Evolutionary conservation across 2,888 invertebrate species (phyloP).

Genomic region (Odontocerum albicorne): DNA sequence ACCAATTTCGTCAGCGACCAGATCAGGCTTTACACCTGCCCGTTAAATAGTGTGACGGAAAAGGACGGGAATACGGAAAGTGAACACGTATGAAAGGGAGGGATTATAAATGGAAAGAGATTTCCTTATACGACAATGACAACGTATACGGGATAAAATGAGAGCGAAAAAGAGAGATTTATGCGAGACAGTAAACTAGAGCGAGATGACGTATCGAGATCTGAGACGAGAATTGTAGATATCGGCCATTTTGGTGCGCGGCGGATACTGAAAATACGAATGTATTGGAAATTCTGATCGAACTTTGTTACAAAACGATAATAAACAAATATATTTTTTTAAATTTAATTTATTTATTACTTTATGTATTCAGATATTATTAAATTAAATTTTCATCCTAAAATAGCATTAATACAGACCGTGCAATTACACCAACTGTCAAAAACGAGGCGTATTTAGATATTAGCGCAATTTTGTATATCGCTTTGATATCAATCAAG

Average conservation of each 20-base stretch:
- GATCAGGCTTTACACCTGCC: conserved; percentile 30
- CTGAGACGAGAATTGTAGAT: conserved; percentile 4
- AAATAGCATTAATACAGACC: no score
- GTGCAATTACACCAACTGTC: no score
- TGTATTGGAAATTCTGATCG: no score
- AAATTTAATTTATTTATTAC: no score
- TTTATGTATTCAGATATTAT: no score
- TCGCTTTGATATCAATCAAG: no score
- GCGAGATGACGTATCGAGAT: neutral
- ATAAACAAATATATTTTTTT: no score
- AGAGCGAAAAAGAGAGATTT: neutral
- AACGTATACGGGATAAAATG: neutral
- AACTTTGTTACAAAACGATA: no score
- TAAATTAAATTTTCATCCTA: no score
- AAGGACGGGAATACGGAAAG: conserved; percentile 6
- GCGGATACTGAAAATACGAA: no score
- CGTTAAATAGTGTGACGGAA: conserved; percentile 22
- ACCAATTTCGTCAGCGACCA: neutral
- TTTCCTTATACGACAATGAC: neutral
- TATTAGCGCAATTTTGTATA: no score
- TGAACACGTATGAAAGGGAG: conserved; percentile 4
- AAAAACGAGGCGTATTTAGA: no score
- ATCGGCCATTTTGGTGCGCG: conserved; percentile 8
- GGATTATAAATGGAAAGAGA: conserved; percentile 7
- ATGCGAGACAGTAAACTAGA: neutral